These are phyloP conservation scores for Nematostella vectensis DNA, from an alignment of 92 coral and sea anemone species.

Conservation along the genomic window DNA sequence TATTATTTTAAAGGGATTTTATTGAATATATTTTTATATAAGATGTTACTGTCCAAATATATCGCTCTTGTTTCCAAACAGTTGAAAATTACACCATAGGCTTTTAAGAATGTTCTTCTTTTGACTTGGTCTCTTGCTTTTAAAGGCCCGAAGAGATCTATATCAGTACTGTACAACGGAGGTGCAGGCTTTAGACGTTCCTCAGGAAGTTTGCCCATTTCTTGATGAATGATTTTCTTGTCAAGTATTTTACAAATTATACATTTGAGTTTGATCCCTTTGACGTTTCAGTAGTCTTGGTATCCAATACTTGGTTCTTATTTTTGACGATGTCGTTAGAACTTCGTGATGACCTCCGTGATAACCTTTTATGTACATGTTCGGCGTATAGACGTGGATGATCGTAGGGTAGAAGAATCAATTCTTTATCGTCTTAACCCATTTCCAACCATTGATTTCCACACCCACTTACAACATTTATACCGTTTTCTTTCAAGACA, in stretches of 20 bases:
- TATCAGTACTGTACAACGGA: constrained; percentile 17
- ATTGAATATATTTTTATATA: no score
- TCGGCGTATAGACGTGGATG: constrained; percentile 35
- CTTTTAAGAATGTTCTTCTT: constrained; percentile 31
- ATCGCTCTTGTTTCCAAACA: constrained; percentile 32
- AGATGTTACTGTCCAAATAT: no score
- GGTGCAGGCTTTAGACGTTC: constrained; percentile 32
- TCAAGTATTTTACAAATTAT: constrained; percentile 17
- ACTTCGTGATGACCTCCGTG: constrained; percentile 24
- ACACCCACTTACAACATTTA: constrained; percentile 34
- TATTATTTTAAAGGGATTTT: no score
- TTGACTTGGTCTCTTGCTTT: constrained; percentile 32
- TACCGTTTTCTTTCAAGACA: constrained; percentile 18
- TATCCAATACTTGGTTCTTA: constrained; percentile 33
- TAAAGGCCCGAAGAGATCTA: constrained; percentile 36
- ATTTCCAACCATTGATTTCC: constrained; percentile 19
- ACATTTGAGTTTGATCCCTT: constrained; percentile 23
- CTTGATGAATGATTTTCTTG: constrained; percentile 20
- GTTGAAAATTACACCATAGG: constrained; percentile 33
- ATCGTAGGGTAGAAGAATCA: constrained; percentile 18
- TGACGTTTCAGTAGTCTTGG: constrained; percentile 10
- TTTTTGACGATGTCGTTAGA: constrained; percentile 18
- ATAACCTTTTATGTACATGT: constrained; percentile 18
- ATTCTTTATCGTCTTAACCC: constrained; percentile 25
- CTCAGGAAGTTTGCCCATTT: constrained; percentile 28